Evolutionary conservation across 2,888 invertebrate species (phyloP), one percentile per base, ranked within the genome.

Genomic region (Napeogenes sylphis): DNA sequence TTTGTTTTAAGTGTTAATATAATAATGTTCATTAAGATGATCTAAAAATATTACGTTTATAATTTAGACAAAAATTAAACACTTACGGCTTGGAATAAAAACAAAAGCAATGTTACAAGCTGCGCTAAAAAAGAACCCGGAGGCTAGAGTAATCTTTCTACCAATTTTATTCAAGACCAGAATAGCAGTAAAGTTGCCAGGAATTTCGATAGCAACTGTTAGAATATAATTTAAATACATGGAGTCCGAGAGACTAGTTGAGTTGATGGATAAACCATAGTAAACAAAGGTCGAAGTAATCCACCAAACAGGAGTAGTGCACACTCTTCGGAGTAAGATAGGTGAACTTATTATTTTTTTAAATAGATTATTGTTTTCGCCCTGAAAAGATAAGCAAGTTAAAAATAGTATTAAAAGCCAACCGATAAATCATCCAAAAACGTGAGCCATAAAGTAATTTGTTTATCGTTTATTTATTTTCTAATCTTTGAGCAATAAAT

Each of bases 201-300:
- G 95, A 65, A 95, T 93, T 80, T 95, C 95, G 32, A 94, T 92
- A 38, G 92, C 80, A 2, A 91, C 84, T 0, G 92, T 92, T 55
- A 93, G 76, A 53, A 95, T 94, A 76, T 73, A 96, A 82, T 95
- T 96, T 10, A 94, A 76, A 78, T 95, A 94, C 80, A 93, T 94
- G 75, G 94, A 92, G 30, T 95, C 95, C 4, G 93, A 92, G 51
- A 96, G 84, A 2, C 93, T 90, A 2, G 95, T 94, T 0, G 95
- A 93, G 83, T 95, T 95, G 67, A 96, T 87, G 21, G 94, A 94
- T 38, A 96, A 84, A 0, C 96, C 96, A 74, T 95, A 96, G 83
- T 94, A 96, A 13, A 96, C 93, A 71, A 96, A 93, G 0, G 94
- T 93, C 69, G 94, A 94, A 2, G 95, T 93, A 58, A 95, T 92